Evolutionary conservation across 1,140 invertebrate species (phyloP).

Genomic region (Chironomus tepperi): DNA sequence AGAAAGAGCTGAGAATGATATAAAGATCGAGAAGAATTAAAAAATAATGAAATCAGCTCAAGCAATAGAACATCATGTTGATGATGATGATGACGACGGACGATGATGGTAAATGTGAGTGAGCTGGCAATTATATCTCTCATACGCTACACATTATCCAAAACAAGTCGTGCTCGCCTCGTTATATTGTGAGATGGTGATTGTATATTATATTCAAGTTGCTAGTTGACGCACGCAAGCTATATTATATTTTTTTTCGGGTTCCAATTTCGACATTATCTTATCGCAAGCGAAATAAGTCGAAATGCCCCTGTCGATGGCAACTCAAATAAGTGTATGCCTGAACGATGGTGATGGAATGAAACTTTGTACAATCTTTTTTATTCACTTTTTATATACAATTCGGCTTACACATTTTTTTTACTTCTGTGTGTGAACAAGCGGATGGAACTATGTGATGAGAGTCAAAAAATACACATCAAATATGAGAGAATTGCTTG

Average conservation of each 20-base stretch:
- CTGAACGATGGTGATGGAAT: background rate
- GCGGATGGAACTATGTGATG: background rate
- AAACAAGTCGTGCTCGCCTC: no score
- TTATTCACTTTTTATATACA: background rate
- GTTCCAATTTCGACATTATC: constrained; percentile 12
- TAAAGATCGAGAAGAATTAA: background rate
- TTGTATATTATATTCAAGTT: constrained; percentile 1
- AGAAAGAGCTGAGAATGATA: background rate
- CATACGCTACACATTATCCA: no score
- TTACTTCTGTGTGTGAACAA: background rate
- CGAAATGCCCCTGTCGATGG: constrained; percentile 5
- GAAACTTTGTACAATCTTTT: constrained; percentile 5
- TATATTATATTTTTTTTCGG: background rate
- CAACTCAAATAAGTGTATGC: background rate
- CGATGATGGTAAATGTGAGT: no score
- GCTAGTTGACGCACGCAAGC: constrained; percentile 4
- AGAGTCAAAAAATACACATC: no score
- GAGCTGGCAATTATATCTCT: no score
- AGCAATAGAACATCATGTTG: background rate
- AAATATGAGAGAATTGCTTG: background rate
- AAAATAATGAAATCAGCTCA: background rate
- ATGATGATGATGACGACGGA: no score
- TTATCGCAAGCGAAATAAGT: constrained; percentile 6
- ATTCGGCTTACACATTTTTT: background rate
- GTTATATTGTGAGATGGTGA: background rate